Percentiles rank a stretch among this genome's conserved stretches.
phyloP scores from a whole-genome alignment of 1,140 invertebrate species.

The Chionoecetes opilio region DNA sequence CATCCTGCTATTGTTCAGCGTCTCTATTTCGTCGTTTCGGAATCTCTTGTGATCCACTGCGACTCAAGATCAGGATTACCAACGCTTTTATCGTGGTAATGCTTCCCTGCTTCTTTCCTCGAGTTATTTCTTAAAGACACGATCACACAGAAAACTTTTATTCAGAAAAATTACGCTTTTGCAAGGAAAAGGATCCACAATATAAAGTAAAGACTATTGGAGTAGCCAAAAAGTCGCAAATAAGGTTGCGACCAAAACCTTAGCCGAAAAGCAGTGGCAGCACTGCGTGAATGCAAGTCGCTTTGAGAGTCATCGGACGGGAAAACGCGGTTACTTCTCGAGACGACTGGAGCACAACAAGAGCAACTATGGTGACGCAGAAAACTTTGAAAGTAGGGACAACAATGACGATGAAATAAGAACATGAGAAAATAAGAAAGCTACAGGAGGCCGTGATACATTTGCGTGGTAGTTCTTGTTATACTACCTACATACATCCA shows the following conservation, averaged over 20 bases:
- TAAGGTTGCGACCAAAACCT: background rate
- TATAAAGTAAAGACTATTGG: background rate
- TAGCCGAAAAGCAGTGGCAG: conserved; percentile 36
- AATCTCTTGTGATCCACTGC: conserved; percentile 72
- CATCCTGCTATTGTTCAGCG: conserved; percentile 54
- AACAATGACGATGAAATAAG: too few relatives aligned
- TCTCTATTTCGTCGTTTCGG: conserved; percentile 66
- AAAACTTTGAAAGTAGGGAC: conserved; percentile 55
- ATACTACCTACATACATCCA: too few relatives aligned
- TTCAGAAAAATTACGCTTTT: background rate
- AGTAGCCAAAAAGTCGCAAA: background rate
- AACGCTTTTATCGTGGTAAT: background rate
- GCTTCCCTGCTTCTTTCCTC: background rate
- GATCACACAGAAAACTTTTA: background rate
- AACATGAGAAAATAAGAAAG: too few relatives aligned
- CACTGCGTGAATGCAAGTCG: conserved; percentile 66
- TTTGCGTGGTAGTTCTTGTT: too few relatives aligned
- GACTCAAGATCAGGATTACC: conserved; percentile 57
- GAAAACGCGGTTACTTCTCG: conserved; percentile 75
- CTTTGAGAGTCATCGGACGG: conserved; percentile 67
- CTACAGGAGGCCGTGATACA: too few relatives aligned
- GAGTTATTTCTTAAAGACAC: background rate
- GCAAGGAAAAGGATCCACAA: background rate
- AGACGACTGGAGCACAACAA: conserved; percentile 59
- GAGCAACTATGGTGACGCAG: conserved; percentile 52